These are phyloP conservation scores for Corythoichthys haematopterus DNA, from an alignment of 2,113 vertebrate species.

Conservation along the genomic window DNA sequence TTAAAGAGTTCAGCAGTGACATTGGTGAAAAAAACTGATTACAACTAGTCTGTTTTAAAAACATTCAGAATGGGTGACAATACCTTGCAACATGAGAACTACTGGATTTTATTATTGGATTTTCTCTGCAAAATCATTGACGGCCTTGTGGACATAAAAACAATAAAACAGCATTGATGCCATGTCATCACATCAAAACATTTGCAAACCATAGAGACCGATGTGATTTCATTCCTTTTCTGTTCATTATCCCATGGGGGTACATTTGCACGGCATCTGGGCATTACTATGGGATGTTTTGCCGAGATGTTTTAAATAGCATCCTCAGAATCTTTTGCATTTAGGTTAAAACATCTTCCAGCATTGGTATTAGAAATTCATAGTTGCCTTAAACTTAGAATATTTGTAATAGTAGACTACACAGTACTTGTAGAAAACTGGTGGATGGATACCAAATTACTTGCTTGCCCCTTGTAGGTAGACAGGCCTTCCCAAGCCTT, in stretches of 20 bases:
- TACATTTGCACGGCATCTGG: background rate
- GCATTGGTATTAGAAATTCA: background rate
- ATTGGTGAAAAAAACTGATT: background rate
- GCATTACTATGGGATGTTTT: background rate
- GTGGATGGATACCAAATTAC: constrained; percentile 29
- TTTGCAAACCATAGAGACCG: background rate
- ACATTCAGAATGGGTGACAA: background rate
- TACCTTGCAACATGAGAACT: background rate
- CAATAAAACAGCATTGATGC: constrained; percentile 1
- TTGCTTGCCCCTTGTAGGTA: too few species aligned
- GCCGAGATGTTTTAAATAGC: background rate
- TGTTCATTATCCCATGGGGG: background rate
- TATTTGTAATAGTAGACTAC: background rate
- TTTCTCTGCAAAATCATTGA: background rate
- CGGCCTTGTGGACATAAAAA: background rate
- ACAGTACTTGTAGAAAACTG: background rate
- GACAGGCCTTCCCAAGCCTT: too few species aligned
- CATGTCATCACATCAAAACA: background rate
- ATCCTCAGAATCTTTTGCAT: background rate
- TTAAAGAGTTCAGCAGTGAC: background rate
- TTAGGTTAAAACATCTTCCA: background rate
- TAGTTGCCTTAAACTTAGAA: background rate
- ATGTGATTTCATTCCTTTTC: background rate
- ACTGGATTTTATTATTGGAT: background rate
- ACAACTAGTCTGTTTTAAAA: background rate